A percentile compares a stretch with the other conserved stretches of the same genome.
Evolutionary conservation across 2,113 vertebrate species (phyloP).

Genomic region (Chionodraco myersi): DNA sequence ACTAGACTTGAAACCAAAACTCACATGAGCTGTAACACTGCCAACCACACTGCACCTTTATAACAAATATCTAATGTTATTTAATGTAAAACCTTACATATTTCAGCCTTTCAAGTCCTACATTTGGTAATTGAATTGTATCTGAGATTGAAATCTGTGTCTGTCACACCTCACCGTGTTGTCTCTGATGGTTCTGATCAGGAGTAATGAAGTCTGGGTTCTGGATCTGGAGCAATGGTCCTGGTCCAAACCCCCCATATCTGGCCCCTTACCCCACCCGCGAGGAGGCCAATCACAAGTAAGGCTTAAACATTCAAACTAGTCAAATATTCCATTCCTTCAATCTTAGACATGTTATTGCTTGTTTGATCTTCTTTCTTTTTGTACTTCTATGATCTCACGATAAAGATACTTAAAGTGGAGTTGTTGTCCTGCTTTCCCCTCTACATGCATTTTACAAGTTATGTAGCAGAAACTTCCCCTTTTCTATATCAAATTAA

Average conservation of each 20-base stretch:
- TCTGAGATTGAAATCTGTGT: neutral
- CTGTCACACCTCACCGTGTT: constrained; percentile 10
- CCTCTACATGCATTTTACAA: neutral
- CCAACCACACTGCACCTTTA: too few relatives aligned
- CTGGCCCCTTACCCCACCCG: constrained; percentile 91
- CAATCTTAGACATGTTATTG: neutral
- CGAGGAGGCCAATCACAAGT: constrained; percentile 98
- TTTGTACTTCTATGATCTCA: neutral
- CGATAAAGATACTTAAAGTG: neutral
- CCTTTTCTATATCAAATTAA: neutral
- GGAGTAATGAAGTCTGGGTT: constrained; percentile 98
- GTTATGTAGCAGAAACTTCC: neutral
- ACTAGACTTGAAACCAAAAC: neutral
- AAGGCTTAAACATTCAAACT: constrained; percentile 18
- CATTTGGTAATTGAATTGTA: neutral
- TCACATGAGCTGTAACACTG: too few relatives aligned
- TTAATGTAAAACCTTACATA: neutral
- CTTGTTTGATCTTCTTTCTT: neutral
- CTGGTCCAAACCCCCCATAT: constrained; percentile 94
- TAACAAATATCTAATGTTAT: neutral
- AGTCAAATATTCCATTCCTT: neutral
- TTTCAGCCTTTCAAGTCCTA: neutral
- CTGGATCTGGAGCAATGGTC: constrained; percentile 98
- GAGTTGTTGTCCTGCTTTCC: neutral
- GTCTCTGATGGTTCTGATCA: constrained; percentile 63